Conservation (phyloP, 2,797 vertebrate species). For the Chrysocyon brachyurus region DNA sequence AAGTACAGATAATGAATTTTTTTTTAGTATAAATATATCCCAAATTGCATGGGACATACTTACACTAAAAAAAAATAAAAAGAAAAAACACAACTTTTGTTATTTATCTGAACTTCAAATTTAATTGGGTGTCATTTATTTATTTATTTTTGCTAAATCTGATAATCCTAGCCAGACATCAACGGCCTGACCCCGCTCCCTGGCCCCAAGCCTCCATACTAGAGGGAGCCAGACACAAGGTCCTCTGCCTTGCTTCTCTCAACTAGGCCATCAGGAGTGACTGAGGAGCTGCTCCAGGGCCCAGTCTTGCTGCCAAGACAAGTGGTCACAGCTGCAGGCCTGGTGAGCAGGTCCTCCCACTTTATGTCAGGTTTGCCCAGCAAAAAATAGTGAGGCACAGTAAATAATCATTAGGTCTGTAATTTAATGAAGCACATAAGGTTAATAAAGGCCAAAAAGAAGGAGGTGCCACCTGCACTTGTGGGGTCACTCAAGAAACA, state of each 20-base stretch:
- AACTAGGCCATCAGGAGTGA: not conserved
- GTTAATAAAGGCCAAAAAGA: not conserved
- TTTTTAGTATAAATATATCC: not conserved
- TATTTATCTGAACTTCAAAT: slow-evolving; percentile 19
- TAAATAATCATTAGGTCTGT: not conserved
- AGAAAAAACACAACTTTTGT: not conserved
- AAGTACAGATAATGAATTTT: slow-evolving; percentile 39
- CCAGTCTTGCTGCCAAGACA: not conserved
- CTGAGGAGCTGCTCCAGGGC: not conserved
- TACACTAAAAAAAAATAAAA: not conserved
- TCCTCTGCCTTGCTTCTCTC: not conserved
- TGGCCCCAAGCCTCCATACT: not conserved
- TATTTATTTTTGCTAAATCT: slow-evolving; percentile 37
- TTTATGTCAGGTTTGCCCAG: not conserved
- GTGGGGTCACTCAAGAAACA: not conserved
- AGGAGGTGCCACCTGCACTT: not conserved
- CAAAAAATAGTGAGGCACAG: not conserved
- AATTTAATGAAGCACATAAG: not conserved
- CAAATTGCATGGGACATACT: not conserved
- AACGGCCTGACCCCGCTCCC: not conserved
- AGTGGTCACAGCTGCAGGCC: not conserved
- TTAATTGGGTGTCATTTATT: slow-evolving; percentile 11
- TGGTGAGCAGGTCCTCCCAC: not conserved
- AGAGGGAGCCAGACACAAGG: not conserved
- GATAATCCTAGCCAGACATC: not conserved